phyloP scores from a whole-genome alignment of 2,113 vertebrate species.

The Podilymbus podiceps region DNA sequence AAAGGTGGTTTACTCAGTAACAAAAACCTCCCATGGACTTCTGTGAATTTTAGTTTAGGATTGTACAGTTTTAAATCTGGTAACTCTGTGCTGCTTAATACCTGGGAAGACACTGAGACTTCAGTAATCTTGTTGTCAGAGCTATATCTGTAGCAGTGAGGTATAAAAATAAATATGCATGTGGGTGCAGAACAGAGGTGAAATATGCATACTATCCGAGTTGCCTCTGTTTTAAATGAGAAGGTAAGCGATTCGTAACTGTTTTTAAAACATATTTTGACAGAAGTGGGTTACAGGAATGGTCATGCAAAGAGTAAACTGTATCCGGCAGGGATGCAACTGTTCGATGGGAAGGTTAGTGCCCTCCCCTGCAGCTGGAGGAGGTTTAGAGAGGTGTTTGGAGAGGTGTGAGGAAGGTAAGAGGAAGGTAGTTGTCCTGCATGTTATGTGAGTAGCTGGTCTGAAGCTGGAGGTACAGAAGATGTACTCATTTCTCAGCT shows the following conservation, averaged over 20 bases:
- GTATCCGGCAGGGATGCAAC: too few relatives aligned
- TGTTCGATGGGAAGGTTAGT: too few relatives aligned
- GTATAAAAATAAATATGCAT: not conserved
- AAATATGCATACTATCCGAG: not conserved
- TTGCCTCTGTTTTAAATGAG: not conserved
- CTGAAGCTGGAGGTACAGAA: not conserved
- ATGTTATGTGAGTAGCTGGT: not conserved
- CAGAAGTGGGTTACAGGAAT: not conserved
- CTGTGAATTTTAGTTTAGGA: not conserved
- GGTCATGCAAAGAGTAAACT: not conserved
- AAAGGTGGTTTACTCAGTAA: not conserved
- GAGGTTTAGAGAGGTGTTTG: not conserved
- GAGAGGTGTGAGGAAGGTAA: not conserved
- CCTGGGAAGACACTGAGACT: not conserved
- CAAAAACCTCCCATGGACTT: not conserved
- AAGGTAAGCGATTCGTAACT: not conserved
- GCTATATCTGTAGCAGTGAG: not conserved
- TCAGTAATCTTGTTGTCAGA: not conserved
- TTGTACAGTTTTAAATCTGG: not conserved
- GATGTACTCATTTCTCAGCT: not conserved
- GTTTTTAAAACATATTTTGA: not conserved
- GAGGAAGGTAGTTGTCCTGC: not conserved
- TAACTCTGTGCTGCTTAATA: not conserved
- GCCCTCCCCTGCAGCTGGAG: not conserved
- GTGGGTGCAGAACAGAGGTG: not conserved